Conservation (phyloP, 2,797 vertebrate species). For the Coendou prehensilis region DNA sequence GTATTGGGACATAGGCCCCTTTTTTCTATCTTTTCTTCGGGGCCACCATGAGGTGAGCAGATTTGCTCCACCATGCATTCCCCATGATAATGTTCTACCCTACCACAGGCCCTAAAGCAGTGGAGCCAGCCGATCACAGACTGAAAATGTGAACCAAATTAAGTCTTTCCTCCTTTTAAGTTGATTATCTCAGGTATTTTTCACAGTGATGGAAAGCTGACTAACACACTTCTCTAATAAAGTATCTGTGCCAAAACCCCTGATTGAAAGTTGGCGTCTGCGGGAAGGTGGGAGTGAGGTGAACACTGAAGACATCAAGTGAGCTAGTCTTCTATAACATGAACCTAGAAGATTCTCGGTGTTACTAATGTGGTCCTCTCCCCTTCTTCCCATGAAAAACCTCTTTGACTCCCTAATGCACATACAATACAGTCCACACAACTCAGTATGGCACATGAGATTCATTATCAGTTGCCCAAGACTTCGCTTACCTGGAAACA, state of each 20-base stretch:
- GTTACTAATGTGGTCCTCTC: background rate
- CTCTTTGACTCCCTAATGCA: conserved; percentile 15
- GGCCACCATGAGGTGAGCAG: background rate
- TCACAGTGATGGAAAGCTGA: background rate
- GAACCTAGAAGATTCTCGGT: background rate
- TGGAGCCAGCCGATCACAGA: background rate
- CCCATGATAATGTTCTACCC: background rate
- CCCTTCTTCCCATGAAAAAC: background rate
- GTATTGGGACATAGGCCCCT: background rate
- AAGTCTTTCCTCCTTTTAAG: background rate
- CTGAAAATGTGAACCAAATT: background rate
- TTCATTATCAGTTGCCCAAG: background rate
- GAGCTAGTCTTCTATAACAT: background rate
- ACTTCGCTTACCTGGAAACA: background rate
- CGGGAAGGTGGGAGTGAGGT: background rate
- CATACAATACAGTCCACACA: background rate
- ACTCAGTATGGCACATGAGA: background rate
- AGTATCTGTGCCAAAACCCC: background rate
- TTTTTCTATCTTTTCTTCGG: background rate
- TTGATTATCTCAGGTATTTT: background rate
- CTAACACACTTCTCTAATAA: background rate
- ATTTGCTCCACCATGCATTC: background rate
- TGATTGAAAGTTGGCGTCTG: conserved; percentile 31
- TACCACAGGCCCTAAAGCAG: background rate
- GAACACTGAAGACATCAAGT: conserved; percentile 10